These are phyloP conservation scores for Tapirus indicus DNA, from an alignment of 2,797 vertebrate species.

Conservation along the genomic window DNA sequence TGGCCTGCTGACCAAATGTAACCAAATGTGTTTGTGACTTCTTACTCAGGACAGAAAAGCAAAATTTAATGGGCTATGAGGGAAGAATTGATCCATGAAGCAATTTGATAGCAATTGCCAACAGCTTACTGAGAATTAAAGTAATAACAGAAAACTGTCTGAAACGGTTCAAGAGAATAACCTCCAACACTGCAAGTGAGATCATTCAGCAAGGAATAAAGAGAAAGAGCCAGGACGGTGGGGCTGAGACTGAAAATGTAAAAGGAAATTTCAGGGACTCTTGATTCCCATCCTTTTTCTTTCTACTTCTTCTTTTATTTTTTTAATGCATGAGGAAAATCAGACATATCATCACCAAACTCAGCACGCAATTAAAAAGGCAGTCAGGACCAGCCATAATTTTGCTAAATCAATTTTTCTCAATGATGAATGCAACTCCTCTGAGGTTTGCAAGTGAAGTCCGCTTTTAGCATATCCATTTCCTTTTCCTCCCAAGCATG, in stretches of 20 bases:
- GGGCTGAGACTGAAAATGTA: constrained; percentile 35
- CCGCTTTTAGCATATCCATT: constrained; percentile 42
- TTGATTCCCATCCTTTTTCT: constrained; percentile 31
- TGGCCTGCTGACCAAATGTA: constrained; percentile 75
- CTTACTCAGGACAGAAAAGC: constrained; percentile 75
- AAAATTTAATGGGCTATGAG: constrained; percentile 80
- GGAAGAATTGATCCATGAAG: constrained; percentile 84
- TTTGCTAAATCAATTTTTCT: constrained; percentile 75
- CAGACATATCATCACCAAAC: constrained; percentile 11
- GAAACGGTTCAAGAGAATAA: constrained; percentile 78
- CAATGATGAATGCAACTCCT: constrained; percentile 23
- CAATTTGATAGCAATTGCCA: constrained; percentile 83
- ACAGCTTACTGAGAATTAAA: constrained; percentile 84
- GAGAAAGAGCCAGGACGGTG: constrained; percentile 23
- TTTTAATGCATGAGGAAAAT: constrained; percentile 34
- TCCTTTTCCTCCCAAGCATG: constrained; percentile 28
- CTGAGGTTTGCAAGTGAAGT: constrained; percentile 37
- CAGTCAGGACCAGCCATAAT: constrained; percentile 52
- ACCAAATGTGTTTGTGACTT: constrained; percentile 81
- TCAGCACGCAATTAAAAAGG: constrained; percentile 71
- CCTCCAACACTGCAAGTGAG: constrained; percentile 73
- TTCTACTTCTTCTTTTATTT: neutral
- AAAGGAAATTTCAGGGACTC: constrained; percentile 60
- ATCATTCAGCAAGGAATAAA: constrained; percentile 75
- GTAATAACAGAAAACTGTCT: constrained; percentile 84